Evolutionary conservation across 64 coral and sea anemone genomes (phyloP).

Genomic region (Astreopora myriophthalma): DNA sequence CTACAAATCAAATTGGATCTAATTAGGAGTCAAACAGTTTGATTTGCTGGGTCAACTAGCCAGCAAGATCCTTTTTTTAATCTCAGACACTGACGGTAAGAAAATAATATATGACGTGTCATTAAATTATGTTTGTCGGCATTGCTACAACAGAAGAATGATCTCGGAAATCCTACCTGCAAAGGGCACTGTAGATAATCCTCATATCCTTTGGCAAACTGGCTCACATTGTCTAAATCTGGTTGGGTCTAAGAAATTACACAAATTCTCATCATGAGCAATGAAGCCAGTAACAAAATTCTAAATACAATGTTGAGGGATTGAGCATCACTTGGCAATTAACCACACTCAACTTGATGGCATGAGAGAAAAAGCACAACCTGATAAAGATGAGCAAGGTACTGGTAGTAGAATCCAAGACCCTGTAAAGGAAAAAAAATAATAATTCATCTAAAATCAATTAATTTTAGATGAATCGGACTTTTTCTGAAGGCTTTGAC

Average conservation of each 20-base stretch:
- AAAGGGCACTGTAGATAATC: slow-evolving; percentile 93
- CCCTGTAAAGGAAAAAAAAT: background rate
- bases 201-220: slow-evolving; percentile 96
- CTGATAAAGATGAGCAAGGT: slow-evolving; percentile 79
- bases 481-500: too few relatives aligned
- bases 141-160: background rate
- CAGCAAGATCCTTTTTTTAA: too few relatives aligned
- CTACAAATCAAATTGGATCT: too few relatives aligned
- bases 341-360: background rate
- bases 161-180: slow-evolving; percentile 43
- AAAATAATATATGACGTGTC: too few relatives aligned
- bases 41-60: too few relatives aligned
- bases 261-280: background rate
- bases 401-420: slow-evolving; percentile 80
- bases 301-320: background rate
- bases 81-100: too few relatives aligned
- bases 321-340: background rate
- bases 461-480: too few relatives aligned
- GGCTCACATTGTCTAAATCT: slow-evolving; percentile 79
- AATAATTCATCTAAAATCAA: too few relatives aligned
- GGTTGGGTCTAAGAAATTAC: slow-evolving; percentile 56
- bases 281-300: background rate
- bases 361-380: background rate
- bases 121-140: too few relatives aligned
- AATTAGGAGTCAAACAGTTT: too few relatives aligned